These are phyloP conservation scores for Agapornis canus DNA, from an alignment of 2,797 vertebrate species.

Conservation along the genomic window DNA sequence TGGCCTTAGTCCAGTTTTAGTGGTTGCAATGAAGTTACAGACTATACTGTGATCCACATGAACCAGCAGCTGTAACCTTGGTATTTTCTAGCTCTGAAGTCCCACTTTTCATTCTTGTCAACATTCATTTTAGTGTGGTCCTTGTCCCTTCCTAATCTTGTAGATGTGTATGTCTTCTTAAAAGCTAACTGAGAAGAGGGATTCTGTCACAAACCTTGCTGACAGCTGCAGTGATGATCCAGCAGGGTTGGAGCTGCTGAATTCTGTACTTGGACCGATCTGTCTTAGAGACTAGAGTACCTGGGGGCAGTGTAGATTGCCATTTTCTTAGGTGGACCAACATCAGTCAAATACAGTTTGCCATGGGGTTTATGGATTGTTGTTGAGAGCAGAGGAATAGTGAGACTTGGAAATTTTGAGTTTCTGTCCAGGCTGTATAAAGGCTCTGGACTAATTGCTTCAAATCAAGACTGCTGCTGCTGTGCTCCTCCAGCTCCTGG, in stretches of 20 bases:
- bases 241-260: background rate
- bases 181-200: background rate
- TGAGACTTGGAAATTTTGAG: background rate
- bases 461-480: background rate
- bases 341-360: background rate
- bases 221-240: background rate
- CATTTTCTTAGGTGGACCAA: background rate
- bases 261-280: background rate
- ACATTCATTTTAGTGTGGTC: background rate
- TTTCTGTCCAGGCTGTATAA: background rate
- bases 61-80: background rate
- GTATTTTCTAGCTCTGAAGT: background rate
- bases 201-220: background rate
- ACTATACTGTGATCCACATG: background rate
- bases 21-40: background rate
- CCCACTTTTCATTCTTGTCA: background rate
- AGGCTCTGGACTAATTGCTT: background rate
- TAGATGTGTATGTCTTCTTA: background rate
- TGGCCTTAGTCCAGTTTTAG: background rate
- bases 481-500: background rate
- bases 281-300: background rate
- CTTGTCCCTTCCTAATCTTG: background rate
- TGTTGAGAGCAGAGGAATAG: background rate
- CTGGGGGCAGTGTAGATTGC: background rate
- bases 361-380: rapidly evolving